A percentile compares a stretch with the other conserved stretches of the same genome.
Conservation (phyloP, 2,797 vertebrate species). For the Falco concolor region DNA sequence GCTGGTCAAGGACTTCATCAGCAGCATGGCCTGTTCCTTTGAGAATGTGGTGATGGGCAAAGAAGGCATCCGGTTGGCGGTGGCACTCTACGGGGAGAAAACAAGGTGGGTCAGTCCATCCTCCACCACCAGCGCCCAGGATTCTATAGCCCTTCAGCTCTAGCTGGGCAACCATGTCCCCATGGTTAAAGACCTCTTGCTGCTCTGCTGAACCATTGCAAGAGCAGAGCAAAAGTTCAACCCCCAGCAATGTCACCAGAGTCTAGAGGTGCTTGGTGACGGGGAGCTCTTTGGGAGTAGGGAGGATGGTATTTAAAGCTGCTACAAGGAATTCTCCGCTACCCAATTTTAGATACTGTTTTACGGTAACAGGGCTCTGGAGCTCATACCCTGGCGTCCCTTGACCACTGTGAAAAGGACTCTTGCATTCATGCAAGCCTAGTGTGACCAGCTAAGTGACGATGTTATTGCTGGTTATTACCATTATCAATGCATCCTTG, state of each 20-base stretch:
- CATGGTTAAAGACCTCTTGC: not conserved
- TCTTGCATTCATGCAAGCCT: not conserved
- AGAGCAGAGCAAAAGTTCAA: not conserved
- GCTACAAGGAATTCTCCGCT: not conserved
- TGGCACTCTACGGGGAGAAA: conserved; percentile 80
- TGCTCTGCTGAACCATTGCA: not conserved
- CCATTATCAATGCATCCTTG: not conserved
- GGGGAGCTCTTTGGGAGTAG: not conserved
- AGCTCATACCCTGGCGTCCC: not conserved
- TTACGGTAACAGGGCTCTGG: not conserved
- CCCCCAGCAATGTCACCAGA: not conserved
- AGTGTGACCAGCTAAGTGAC: not conserved
- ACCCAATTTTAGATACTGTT: not conserved
- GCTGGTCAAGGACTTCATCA: conserved; percentile 79
- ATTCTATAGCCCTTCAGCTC: not conserved
- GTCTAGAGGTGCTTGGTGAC: rapidly evolving
- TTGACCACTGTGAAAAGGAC: not conserved
- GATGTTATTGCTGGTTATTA: rapidly evolving
- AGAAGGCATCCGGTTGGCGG: conserved; percentile 83
- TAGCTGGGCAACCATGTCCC: not conserved
- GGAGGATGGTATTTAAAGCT: not conserved
- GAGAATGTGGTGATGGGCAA: conserved; percentile 60
- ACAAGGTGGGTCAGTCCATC: conserved; percentile 72
- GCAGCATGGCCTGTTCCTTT: conserved; percentile 74
- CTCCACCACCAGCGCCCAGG: not conserved